phyloP scores from a whole-genome alignment of 1,140 invertebrate genomes.

The Cotesia glomerata region DNA sequence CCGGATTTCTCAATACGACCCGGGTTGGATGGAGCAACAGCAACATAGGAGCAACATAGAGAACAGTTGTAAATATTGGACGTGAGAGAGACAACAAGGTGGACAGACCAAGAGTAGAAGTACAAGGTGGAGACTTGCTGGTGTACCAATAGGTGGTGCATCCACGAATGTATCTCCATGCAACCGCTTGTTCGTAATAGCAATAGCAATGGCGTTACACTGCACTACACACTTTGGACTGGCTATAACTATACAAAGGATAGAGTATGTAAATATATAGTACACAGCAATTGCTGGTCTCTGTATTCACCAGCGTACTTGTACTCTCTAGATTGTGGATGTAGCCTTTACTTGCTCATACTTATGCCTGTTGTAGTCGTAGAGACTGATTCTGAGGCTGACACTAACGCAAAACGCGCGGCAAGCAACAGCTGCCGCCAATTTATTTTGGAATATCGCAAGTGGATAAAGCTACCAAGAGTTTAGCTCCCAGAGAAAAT shows the following conservation, averaged over 20 bases:
- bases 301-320: too few species aligned
- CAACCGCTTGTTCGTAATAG: constrained; percentile 33
- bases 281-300: too few species aligned
- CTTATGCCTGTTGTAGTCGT: constrained; percentile 15
- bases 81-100: constrained; percentile 12
- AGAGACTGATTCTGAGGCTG: constrained; percentile 48
- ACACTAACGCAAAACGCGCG: constrained; percentile 44
- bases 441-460: constrained; percentile 60
- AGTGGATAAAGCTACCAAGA: background rate
- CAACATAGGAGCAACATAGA: background rate
- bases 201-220: constrained; percentile 38
- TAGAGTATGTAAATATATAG: too few species aligned
- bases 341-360: too few species aligned
- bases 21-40: background rate
- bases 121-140: background rate
- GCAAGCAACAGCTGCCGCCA: constrained; percentile 54
- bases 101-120: background rate
- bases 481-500: background rate
- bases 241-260: too few species aligned
- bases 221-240: too few species aligned
- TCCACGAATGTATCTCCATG: constrained; percentile 2
- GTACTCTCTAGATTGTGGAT: too few species aligned
- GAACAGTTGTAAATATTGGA: constrained; percentile 2
- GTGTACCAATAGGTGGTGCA: too few species aligned
- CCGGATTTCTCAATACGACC: constrained; percentile 19